phyloP scores from a whole-genome alignment of 2,113 vertebrate genomes.

The Platycercus adscitus region DNA sequence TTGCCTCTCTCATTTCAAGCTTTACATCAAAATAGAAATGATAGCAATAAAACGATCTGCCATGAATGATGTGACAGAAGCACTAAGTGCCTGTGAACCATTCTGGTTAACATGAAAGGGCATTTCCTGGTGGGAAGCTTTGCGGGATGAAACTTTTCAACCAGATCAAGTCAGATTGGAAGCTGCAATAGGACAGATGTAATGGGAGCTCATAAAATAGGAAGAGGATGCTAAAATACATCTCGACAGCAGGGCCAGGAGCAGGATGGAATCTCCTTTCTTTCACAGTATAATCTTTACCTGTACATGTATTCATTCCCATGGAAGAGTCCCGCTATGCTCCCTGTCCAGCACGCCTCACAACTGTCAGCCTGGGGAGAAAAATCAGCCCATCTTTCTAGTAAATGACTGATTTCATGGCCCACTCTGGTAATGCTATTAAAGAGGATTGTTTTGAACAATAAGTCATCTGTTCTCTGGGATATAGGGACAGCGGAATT shows the following conservation, averaged over 20 bases:
- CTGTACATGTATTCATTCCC: not conserved
- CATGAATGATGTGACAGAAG: not conserved
- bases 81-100: not conserved
- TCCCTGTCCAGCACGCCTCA: conserved; percentile 40
- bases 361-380: conserved; percentile 40
- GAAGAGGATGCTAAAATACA: not conserved
- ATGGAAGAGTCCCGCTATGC: not conserved
- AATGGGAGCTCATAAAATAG: not conserved
- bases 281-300: not conserved
- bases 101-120: not conserved
- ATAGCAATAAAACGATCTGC: not conserved
- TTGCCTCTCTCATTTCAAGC: not conserved
- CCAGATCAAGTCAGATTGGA: not conserved
- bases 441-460: conserved; percentile 20
- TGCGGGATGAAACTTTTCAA: not conserved
- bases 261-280: not conserved
- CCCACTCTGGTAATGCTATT: conserved; percentile 63
- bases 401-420: not conserved
- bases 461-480: conserved; percentile 52
- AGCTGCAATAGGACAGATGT: not conserved
- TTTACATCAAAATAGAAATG: rapidly evolving
- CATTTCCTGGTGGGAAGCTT: not conserved
- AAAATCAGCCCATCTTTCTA: conserved; percentile 58
- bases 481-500: not conserved
- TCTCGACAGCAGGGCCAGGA: not conserved